Evolutionary conservation across 2,888 invertebrate genomes (phyloP).

Genomic region (Leptura quadrifasciata): DNA sequence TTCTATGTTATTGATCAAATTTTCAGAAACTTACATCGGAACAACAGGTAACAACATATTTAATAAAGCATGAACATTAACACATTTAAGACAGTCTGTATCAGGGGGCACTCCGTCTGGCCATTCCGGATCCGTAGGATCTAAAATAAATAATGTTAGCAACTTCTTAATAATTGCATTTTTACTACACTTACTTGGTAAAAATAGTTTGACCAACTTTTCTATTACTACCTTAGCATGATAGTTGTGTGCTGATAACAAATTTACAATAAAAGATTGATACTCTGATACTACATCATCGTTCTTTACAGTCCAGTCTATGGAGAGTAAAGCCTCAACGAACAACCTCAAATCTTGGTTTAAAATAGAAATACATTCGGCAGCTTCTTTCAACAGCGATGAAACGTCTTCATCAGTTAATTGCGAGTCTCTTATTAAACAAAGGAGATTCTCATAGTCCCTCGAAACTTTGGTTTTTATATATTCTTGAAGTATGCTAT

Average conservation of each 20-base stretch:
- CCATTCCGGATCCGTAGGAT: slow-evolving; percentile 77
- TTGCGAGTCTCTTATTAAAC: slow-evolving; percentile 74
- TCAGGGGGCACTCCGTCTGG: slow-evolving; percentile 77
- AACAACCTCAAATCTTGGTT: slow-evolving; percentile 77
- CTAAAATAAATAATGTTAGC: slow-evolving; percentile 71
- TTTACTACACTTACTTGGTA: slow-evolving; percentile 74
- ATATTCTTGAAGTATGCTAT: slow-evolving; percentile 73
- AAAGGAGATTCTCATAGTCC: slow-evolving; percentile 75
- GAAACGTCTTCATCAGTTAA: slow-evolving; percentile 77
- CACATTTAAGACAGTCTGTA: slow-evolving; percentile 76
- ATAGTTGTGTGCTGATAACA: slow-evolving; percentile 82
- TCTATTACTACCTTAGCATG: slow-evolving; percentile 79
- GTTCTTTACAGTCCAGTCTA: slow-evolving; percentile 77
- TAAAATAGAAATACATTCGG: slow-evolving; percentile 77
- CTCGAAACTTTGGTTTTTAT: slow-evolving; percentile 70
- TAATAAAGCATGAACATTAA: slow-evolving; percentile 78
- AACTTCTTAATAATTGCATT: slow-evolving; percentile 56
- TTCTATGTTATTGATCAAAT: slow-evolving; percentile 34
- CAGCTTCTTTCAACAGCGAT: slow-evolving; percentile 76
- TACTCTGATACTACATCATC: slow-evolving; percentile 76
- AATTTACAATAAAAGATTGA: slow-evolving; percentile 80
- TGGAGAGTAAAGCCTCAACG: slow-evolving; percentile 77
- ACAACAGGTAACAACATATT: slow-evolving; percentile 74
- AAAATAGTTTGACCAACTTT: slow-evolving; percentile 79
- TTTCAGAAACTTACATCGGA: slow-evolving; percentile 76